Base-by-base conservation (phyloP, 2,888 invertebrate genomes). In the Phasia obesa region DNA sequence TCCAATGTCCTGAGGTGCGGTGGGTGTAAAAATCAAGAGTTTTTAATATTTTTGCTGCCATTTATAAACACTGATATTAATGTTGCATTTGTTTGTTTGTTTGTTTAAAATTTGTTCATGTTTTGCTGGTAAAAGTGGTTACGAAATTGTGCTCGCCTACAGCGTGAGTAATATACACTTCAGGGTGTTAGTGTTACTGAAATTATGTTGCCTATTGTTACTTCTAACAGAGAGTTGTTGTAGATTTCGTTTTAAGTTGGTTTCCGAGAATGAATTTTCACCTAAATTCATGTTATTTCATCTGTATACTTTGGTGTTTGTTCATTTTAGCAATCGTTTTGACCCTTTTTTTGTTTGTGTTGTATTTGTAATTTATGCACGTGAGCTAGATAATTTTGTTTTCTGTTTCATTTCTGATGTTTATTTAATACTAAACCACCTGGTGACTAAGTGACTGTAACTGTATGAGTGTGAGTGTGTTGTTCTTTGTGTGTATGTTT, bases 391-490 rank as follows among this genome's bases (percentile, higher is more conserved):
- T 77, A 77, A 17, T 31, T 53, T 65, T 67, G 42, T 27, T 44
- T 51, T 57, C 35, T 35, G 35, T 35, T n/a, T 1, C 19, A 23
- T n/a, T 35, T 70, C n/a, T 47, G 27, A 38, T 69, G 31, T 65
- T 79, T 67, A 67, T 67, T 65, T 73, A 79, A 67, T 73, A 51
- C 35, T 59, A 25, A 79, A 60, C 79, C 79, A 79, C 57, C 73
- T 67, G 73, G 73, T 73, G 73, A 67, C 73, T 64, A 62, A 62
- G 42, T 53, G 35, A 67, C 55, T 65, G 15, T 19, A 3, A 67
- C 51, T 53, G 23, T 51, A 17, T 38, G 3, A 11, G 13, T 57
- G 27, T 55, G 2, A 25, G 11, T 31, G 9, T 21, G 0, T 21
- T 13, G 0, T 2, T 64, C 49, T 47, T 2, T 62, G 4, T 51